phyloP scores from a whole-genome alignment of 2,113 vertebrate species.

The Ailuropoda melanoleuca region DNA sequence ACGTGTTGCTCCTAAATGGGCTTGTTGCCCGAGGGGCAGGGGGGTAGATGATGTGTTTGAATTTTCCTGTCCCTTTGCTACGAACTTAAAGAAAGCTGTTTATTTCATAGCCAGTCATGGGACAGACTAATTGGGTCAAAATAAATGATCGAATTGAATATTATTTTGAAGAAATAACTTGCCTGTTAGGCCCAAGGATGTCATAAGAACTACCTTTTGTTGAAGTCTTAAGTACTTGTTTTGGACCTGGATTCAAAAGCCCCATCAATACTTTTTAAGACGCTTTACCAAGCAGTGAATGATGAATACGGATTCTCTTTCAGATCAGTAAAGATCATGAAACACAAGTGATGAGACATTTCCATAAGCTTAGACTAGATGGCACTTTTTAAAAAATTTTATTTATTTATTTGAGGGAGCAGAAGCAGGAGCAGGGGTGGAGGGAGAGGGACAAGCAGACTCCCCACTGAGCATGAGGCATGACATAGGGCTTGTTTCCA shows the following conservation, averaged over 20 bases:
- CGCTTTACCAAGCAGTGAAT: not conserved
- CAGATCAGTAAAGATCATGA: not conserved
- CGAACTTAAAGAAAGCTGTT: slow-evolving; percentile 63
- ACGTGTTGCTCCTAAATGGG: slow-evolving; percentile 66
- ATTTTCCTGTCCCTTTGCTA: slow-evolving; percentile 75
- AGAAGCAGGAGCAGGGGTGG: not conserved
- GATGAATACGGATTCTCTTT: not conserved
- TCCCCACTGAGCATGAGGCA: not conserved
- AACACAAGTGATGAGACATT: not conserved
- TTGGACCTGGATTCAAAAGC: not conserved
- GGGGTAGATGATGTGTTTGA: slow-evolving; percentile 55
- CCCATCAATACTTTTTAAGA: not conserved
- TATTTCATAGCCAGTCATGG: slow-evolving; percentile 58
- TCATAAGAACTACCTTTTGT: not conserved
- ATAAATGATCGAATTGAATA: slow-evolving; percentile 61
- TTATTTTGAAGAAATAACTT: slow-evolving; percentile 61
- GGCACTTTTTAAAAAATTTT: not conserved
- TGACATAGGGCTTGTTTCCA: not conserved
- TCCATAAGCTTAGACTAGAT: not conserved
- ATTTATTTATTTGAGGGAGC: not conserved
- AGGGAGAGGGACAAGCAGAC: not conserved
- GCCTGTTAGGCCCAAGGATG: not conserved
- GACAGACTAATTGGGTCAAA: slow-evolving; percentile 66
- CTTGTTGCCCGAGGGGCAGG: slow-evolving; percentile 71
- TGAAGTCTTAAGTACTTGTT: not conserved